Base-by-base conservation (phyloP, 35 echinoderm and acorn worm genomes). In the Apostichopus japonicus region DNA sequence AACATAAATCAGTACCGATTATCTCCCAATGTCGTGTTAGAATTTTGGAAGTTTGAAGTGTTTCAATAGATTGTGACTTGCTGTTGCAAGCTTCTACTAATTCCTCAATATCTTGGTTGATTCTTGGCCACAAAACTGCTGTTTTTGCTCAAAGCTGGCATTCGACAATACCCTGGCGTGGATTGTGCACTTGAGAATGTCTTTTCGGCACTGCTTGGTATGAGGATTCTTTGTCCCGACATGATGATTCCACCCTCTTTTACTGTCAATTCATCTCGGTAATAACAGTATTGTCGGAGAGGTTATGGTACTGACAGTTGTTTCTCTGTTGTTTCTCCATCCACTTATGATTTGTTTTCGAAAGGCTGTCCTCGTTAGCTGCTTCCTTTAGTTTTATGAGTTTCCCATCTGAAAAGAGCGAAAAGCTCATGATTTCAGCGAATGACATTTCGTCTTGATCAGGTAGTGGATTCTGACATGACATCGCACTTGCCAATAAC, bases 51-150 rank as follows among this genome's bases (percentile, higher is more conserved):
- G 25, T 0, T 27, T 27, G 25, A 27, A 27, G 25, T 27, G 25
- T 27, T 27, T 27, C 25, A 27, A 1, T 27, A 27, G 25, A 27
- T 27, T 27, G 25, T 27, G 25, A 27, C 25, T 27, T 27, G 25
- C 25, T 27, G 25, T 27, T 27, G 1, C 25, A 27, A 27, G 25
- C 25, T 27, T 27, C 25, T 27, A 94, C 95, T 84, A 86, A 11
- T 33, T 80, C 53, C 52, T 92, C 72, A 16, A 94, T 96, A 79
- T 91, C 95, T 24, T 90, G 72, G 65, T 96, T 96, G 79, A 96
- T 94, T 77, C 84, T 94, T 44, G 76, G 77, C 94, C 91, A 93
- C 55, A 84, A 88, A 10, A 93, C 91, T 63, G 77, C 24, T 56
- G 93, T 65, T 58, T 77, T 58, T 63, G 94, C 94, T 78, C 90